These are phyloP conservation scores for Excalfactoria chinensis DNA, from an alignment of 2,113 vertebrate species.

Conservation along the genomic window DNA sequence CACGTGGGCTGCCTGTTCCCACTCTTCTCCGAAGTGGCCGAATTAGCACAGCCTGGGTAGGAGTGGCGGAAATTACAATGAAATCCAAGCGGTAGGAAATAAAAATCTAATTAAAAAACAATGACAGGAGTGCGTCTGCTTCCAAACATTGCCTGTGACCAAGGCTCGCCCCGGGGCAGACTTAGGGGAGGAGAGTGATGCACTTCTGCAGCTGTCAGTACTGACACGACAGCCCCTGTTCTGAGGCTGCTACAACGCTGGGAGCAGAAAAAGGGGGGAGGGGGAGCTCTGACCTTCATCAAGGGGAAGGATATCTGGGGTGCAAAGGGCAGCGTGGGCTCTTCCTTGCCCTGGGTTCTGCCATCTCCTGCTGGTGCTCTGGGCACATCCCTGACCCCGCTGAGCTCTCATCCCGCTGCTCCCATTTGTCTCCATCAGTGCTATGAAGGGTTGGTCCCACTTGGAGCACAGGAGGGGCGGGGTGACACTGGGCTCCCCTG, in stretches of 20 bases:
- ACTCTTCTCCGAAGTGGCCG: conserved; percentile 13
- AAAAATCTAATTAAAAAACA: conserved; percentile 60
- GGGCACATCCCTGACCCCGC: background rate
- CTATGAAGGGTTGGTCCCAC: background rate
- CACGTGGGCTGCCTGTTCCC: conserved; percentile 20
- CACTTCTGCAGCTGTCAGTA: background rate
- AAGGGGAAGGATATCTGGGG: no score
- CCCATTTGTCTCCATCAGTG: background rate
- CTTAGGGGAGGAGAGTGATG: fast-evolving
- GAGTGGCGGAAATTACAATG: conserved; percentile 60
- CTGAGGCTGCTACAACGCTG: fast-evolving
- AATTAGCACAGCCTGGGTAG: background rate
- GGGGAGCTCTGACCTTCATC: background rate
- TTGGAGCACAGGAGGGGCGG: fast-evolving
- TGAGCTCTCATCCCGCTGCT: background rate
- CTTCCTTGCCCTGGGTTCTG: background rate
- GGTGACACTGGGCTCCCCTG: background rate
- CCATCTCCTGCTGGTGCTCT: background rate
- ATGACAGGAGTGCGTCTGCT: background rate
- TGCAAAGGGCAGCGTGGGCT: background rate
- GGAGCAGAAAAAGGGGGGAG: background rate
- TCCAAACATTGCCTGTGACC: background rate
- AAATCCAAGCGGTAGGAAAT: conserved; percentile 44
- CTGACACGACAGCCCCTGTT: fast-evolving
- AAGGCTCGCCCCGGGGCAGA: background rate